Evolutionary conservation across 2,113 vertebrate genomes (phyloP), one percentile per base, ranked within the genome.

Genomic region (Toxostoma redivivum): DNA sequence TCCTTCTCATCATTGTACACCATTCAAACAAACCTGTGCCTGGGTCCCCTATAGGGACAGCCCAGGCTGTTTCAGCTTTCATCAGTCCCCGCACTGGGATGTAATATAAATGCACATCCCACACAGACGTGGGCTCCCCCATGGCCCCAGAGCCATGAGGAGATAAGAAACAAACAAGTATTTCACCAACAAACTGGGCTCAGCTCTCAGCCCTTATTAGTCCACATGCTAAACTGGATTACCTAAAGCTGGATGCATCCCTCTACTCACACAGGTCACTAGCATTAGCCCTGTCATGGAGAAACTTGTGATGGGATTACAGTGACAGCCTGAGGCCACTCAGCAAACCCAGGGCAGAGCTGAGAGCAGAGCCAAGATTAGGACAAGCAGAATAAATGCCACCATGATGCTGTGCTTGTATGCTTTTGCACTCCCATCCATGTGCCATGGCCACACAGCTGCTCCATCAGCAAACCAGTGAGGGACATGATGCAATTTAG

Each of bases 61-160:
- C 17, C 27, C 31, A 40, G 44, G 19, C 27, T 76, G 44, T 48
- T 70, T 33, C 70, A 37, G 10, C 8, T 70, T 90, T 76, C 58
- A 74, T 27, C 3, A 2, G 53, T 51, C 35, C 17, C 25, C 3
- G 4, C 15, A 69, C 14, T 8, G 17, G 18, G 27, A 74, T 73
- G 50, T 1, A 4, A 61, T 16, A 3, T 33, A 4, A 76, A 21
- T 8, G 3, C 12, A 42, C 2, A 28, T 7, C 7, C 30, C 20
- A 37, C 20, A 25, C 7, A 17, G 30, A 66, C 40, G 15, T 28
- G 25, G 42, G 16, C 5, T 42, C 7, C 23, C 16, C 4, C 1
- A 5, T 1, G 13, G 30, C 12, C 15, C 42, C 3, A 3, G 27
- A 44, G 25, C 11, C 42, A 56, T 0, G 0, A 78, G 20, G 8